A percentile compares a stretch with the other conserved stretches of the same genome.
These are phyloP conservation scores for Carlito syrichta DNA, from an alignment of 2,113 vertebrate species.

Conservation along the genomic window DNA sequence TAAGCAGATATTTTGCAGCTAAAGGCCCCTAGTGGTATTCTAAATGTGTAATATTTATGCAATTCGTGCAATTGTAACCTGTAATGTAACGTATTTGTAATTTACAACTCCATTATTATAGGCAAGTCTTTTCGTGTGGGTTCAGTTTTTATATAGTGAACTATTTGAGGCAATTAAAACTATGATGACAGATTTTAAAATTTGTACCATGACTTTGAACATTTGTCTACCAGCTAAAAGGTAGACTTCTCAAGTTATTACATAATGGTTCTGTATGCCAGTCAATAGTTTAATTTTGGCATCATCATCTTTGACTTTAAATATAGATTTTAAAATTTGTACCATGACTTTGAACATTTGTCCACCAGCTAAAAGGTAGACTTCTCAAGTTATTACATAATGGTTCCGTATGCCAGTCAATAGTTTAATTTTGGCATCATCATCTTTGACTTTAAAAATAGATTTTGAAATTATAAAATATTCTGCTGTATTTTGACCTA, in stretches of 20 bases:
- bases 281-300: background rate
- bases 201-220: background rate
- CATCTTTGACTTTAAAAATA: background rate
- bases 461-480: background rate
- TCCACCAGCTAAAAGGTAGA: background rate
- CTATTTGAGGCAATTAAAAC: background rate
- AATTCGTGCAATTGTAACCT: background rate
- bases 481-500: background rate
- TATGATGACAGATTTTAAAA: background rate
- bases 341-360: background rate
- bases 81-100: background rate
- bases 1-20: background rate
- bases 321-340: background rate
- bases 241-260: background rate
- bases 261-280: background rate
- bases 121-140: background rate
- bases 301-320: too few relatives aligned
- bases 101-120: background rate
- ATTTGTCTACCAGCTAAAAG: background rate
- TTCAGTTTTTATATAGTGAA: background rate
- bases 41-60: background rate
- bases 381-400: background rate
- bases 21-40: background rate
- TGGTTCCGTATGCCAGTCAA: background rate
- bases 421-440: background rate